phyloP scores from a whole-genome alignment of 2,113 vertebrate genomes.

The Ivindomyrus marchei region DNA sequence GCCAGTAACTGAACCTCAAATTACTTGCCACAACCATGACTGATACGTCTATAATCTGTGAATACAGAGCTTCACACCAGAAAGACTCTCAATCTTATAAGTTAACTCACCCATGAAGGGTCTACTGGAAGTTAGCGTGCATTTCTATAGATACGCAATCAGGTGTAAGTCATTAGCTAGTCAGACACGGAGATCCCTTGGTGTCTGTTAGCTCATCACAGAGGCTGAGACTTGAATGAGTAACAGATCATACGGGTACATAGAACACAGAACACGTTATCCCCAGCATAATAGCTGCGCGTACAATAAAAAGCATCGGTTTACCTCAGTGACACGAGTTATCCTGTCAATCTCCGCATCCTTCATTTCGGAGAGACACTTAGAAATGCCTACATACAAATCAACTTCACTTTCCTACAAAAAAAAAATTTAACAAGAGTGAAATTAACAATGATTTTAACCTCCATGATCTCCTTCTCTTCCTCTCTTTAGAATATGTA shows the following conservation, averaged over 20 bases:
- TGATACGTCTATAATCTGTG: not conserved
- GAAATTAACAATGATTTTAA: not conserved
- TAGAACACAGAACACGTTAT: not conserved
- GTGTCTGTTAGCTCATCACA: not conserved
- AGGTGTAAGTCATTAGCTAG: not conserved
- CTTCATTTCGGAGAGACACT: slow-evolving; percentile 82
- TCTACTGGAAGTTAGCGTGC: not conserved
- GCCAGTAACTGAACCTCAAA: not conserved
- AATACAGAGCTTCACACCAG: not conserved
- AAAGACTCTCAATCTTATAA: not conserved
- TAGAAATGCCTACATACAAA: slow-evolving; percentile 66
- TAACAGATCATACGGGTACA: not conserved
- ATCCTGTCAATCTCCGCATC: slow-evolving; percentile 70
- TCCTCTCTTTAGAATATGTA: not conserved
- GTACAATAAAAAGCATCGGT: not conserved
- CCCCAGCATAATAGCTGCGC: not conserved
- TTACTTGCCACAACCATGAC: not conserved
- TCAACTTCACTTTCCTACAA: slow-evolving; percentile 66
- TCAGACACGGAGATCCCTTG: not conserved
- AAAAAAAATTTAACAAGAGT: not conserved
- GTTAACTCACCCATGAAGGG: not conserved
- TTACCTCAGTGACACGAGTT: slow-evolving; percentile 71
- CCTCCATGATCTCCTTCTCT: not conserved
- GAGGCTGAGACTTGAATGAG: not conserved
- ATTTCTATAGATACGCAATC: not conserved